Base-by-base conservation (phyloP, 2,888 invertebrate species). In the Fragum whitleyi region DNA sequence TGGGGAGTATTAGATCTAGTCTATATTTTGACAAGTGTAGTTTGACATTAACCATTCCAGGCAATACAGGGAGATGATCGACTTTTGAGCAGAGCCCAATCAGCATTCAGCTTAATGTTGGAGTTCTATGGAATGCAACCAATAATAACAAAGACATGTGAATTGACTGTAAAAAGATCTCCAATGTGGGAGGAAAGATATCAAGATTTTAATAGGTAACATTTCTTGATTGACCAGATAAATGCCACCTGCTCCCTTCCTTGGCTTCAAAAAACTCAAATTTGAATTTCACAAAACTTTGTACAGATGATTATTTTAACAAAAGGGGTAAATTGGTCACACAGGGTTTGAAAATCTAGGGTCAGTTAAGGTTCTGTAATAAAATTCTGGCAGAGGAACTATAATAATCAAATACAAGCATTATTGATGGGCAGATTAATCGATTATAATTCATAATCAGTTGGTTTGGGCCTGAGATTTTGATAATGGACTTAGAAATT, bases 91-190 rank as follows among this genome's bases (percentile, higher is more conserved):
- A 21, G 65, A 26, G 65, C 65, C 32, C 0, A 42, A 14, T 19
- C 21, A 11, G 65, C 65, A 14, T 65, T 65, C 36, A 14, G 6
- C n/a, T 1, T 65, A 42, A 65, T 65, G 65, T 23, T 65, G 1
- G 65, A 65, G 19, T 65, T 2, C 36, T 65, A 26, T 42, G 65
- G 65, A 21, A 65, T 65, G 65, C 65, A 42, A 42, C 65, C 65
- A 42, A 26, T 42, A 21, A 39, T 42, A 16, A n/a, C n/a, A 2
- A 11, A 23, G 1, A 42, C 39, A 3, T 23, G 65, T 26, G 28
- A 32, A 23, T 42, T 65, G 2, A 7, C n/a, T n/a, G 42, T 65
- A 14, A 19, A 21, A 42, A 42, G 42, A 36, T 65, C 65, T 42
- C 36, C 65, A 26, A 65, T 42, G 42, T 65, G 65, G 65, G 21